phyloP scores from a whole-genome alignment of 1,140 invertebrate genomes.

The Drosophila suzukii region DNA sequence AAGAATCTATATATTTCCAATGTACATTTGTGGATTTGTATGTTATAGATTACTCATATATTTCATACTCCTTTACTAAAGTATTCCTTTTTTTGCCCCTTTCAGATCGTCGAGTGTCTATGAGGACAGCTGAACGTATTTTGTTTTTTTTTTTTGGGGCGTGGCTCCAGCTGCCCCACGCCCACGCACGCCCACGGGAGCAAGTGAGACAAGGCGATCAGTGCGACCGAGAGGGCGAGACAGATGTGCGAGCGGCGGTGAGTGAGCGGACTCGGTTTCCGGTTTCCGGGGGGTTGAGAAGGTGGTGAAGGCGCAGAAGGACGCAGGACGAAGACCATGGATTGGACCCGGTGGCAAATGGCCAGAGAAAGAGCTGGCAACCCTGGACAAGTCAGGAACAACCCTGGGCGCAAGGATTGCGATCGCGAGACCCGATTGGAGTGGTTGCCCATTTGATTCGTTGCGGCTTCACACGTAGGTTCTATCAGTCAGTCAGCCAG shows the following conservation, averaged over 20 bases:
- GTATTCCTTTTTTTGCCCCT: too few relatives aligned
- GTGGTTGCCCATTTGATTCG: slow-evolving; percentile 52
- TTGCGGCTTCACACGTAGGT: slow-evolving; percentile 47
- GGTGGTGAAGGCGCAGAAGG: slow-evolving; percentile 26
- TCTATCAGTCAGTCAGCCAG: slow-evolving; percentile 42
- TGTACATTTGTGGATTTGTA: too few relatives aligned
- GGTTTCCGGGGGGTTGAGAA: slow-evolving; percentile 13
- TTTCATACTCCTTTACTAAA: neutral
- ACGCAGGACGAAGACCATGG: slow-evolving; percentile 64
- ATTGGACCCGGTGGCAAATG: slow-evolving; percentile 83
- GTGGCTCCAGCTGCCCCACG: slow-evolving; percentile 27
- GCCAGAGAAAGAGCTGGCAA: slow-evolving; percentile 77
- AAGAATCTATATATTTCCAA: too few relatives aligned
- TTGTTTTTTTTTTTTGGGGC: slow-evolving; percentile 38
- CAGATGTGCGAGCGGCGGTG: slow-evolving; percentile 45
- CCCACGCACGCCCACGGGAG: slow-evolving; percentile 25
- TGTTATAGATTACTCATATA: too few relatives aligned
- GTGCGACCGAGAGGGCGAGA: slow-evolving; percentile 5
- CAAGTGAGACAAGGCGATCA: slow-evolving; percentile 10
- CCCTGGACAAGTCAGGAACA: slow-evolving; percentile 49
- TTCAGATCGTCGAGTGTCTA: slow-evolving; percentile 40
- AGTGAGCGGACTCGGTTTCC: slow-evolving; percentile 30
- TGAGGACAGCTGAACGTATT: slow-evolving; percentile 38
- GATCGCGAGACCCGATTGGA: slow-evolving; percentile 40
- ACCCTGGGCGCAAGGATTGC: slow-evolving; percentile 24